Evolutionary conservation across 2,113 vertebrate genomes (phyloP).

Genomic region (Lycaon pictus): DNA sequence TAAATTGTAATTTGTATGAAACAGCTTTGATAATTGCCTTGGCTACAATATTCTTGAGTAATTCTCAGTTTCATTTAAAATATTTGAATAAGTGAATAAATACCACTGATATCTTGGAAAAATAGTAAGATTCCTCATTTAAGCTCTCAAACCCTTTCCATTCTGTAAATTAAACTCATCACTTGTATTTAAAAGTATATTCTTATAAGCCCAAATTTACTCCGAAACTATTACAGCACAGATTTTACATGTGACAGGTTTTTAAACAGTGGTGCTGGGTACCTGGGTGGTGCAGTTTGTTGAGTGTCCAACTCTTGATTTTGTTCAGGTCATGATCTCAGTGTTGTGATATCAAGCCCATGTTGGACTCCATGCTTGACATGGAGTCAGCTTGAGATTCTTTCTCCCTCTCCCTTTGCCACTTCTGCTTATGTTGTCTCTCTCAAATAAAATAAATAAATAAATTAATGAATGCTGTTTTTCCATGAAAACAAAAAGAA

Average conservation of each 20-base stretch:
- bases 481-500: neutral
- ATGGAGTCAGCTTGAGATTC: neutral
- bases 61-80: constrained; percentile 53
- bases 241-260: neutral
- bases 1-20: constrained; percentile 61
- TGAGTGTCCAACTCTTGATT: neutral
- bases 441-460: neutral
- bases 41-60: constrained; percentile 40
- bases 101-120: neutral
- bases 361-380: neutral
- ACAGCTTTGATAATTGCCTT: constrained; percentile 61
- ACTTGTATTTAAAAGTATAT: neutral
- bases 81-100: constrained; percentile 57
- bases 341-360: neutral
- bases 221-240: neutral
- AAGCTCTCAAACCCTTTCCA: neutral
- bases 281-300: neutral
- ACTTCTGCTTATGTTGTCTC: neutral
- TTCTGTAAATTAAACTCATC: constrained; percentile 8
- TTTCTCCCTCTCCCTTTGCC: neutral
- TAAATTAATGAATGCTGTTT: neutral
- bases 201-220: neutral
- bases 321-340: neutral
- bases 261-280: neutral
- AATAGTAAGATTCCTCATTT: constrained; percentile 26